Base-by-base conservation (phyloP, 2,888 invertebrate genomes). In the Dermolepida albohirtum region DNA sequence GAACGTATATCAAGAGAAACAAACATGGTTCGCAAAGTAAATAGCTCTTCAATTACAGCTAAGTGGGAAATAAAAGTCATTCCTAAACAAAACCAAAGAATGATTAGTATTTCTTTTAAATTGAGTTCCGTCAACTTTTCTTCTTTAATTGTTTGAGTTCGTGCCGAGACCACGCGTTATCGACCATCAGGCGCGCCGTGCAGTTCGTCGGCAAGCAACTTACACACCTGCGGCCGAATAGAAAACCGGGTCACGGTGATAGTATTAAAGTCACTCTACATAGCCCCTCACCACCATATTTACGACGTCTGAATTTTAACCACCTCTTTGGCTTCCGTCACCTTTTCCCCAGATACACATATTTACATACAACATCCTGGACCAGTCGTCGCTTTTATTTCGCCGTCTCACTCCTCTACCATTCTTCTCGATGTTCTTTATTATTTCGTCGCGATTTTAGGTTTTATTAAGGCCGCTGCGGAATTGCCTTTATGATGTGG, bases 301-400 rank as follows among this genome's bases (percentile, higher is more conserved):
- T 74, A 73, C 73, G 71, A 71, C 71, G 67, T 67, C 66, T 72
- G 69, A 72, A 72, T 73, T 74, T 74, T 66, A 69, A 69, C 69
- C 68, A 63, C 14, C 59, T 59, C 59, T 14, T 59, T 59, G 47
- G 10, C 34, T 59, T 47, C 44, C 59, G 44, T 47, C 59, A 59
- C 59, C 59, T 59, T 47, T 59, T 59, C 47, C 59, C 47, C 29
- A 14, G 59, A 27, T 59, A 47, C 16, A 44, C 47, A 44, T 59
- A 59, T 59, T 59, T 59, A 59, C 59, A 59, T 59, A 59, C 34
- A 34, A 34, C 34, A 34, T 34, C 34, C 34, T 34, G 34, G 34
- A 34, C 34, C 34, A 34, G 34, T 34, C 34, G 34, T 5, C 34
- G 34, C 34, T 8, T 34, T 2, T 10, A 8, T 34, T 34, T 34